Base-by-base conservation (phyloP, 2,888 invertebrate species). In the Sycophila texana region DNA sequence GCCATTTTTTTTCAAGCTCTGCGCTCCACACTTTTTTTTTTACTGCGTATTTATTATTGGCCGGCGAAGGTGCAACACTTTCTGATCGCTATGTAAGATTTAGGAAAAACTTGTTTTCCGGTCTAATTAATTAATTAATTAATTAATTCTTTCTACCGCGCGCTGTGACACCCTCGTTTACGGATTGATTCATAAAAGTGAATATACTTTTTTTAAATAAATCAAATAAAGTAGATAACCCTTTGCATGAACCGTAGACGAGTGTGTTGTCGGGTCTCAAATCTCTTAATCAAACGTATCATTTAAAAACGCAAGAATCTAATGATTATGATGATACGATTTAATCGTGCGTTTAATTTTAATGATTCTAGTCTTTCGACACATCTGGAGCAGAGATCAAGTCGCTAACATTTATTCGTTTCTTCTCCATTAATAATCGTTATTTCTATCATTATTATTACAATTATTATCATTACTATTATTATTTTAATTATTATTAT, bases 311-410 rank as follows among this genome's bases (percentile, higher is more conserved):
- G 53, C 63, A 26, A 68, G 72, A 39, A 65, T 77, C 66, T 76
- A 60, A 73, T 22, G 77, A 78, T 76, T 74, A 72, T 72, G 39
- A 68, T 22, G 75, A 74, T 77, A 61, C 71, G 60, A 75, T 30
- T 75, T 78, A 80, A 75, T 75, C 53, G 74, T 78, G 83, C 79
- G 84, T 84, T 86, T 85, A 87, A 86, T 87, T 80, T 87, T 88
- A 88, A 88, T 89, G 87, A 88, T 88, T 89, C 89, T 89, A 89
- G 89, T 89, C 89, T 89, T 85, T 87, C 86, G 88, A 88, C 86
- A 85, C 86, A 85, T 85, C 79, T 85, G 87, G 86, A 86, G 88
- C 84, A 83, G 83, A 84, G 85, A 88, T 88, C 84, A 84, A 84
- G 68, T 83, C 73, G 81, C 74, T 81, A 77, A 82, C 73, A 70